These are phyloP conservation scores for Triplophysa yarkandensis DNA, from an alignment of 2,797 vertebrate species.

Conservation along the genomic window DNA sequence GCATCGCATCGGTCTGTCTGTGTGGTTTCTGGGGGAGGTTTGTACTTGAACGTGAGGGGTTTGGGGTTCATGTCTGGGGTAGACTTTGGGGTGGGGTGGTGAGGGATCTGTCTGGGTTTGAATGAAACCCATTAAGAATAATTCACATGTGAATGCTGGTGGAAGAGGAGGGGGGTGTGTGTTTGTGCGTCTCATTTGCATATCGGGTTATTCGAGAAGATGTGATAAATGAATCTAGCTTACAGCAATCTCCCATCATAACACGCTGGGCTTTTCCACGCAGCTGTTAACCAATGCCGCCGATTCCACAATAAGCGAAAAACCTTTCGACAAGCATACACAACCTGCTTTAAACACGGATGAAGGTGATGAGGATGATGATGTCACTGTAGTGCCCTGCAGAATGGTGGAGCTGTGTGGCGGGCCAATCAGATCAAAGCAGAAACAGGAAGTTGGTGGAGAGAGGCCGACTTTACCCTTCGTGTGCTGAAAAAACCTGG, in stretches of 20 bases:
- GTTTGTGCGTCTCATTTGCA: slow-evolving; percentile 70
- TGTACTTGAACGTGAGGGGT: slow-evolving; percentile 54
- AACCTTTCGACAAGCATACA: neutral
- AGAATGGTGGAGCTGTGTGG: neutral
- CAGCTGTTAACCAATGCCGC: neutral
- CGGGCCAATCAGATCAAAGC: slow-evolving; percentile 42
- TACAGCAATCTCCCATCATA: neutral
- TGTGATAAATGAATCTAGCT: slow-evolving; percentile 30
- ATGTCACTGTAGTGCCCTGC: slow-evolving; percentile 18
- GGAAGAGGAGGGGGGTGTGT: slow-evolving; percentile 47
- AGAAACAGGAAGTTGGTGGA: slow-evolving; percentile 49
- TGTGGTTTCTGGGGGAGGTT: slow-evolving; percentile 20
- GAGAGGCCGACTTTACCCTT: slow-evolving; percentile 45
- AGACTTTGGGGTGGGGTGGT: slow-evolving; percentile 20
- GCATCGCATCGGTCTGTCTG: slow-evolving; percentile 7
- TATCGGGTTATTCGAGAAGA: slow-evolving; percentile 66
- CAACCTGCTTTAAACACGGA: neutral
- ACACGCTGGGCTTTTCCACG: no score
- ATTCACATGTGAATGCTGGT: slow-evolving; percentile 5
- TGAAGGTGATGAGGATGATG: neutral
- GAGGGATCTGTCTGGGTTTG: slow-evolving; percentile 48
- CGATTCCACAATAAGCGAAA: neutral
- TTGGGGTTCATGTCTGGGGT: slow-evolving; percentile 47
- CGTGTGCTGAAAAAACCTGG: slow-evolving; percentile 28
- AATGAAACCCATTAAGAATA: slow-evolving; percentile 52